phyloP scores from a whole-genome alignment of 2,888 invertebrate species.

The Tetragonula carbonaria region DNA sequence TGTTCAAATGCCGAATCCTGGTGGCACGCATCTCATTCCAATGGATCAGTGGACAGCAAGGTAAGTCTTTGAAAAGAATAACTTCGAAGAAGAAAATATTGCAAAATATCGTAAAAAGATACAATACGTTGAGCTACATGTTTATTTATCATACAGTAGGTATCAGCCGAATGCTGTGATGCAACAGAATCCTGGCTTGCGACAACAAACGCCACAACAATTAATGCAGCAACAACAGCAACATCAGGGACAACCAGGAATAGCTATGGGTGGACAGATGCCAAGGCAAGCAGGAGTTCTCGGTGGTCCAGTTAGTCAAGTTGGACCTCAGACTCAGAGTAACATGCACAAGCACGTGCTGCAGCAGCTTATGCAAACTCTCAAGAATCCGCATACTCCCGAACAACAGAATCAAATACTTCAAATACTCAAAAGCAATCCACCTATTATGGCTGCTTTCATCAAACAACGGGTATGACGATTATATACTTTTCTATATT shows the following conservation, averaged over 20 bases:
- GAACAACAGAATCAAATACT: slow-evolving; percentile 96
- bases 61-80: slow-evolving; percentile 58
- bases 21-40: slow-evolving; percentile 81
- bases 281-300: slow-evolving; percentile 79
- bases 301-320: slow-evolving; percentile 82
- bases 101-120: neutral
- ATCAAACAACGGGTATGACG: slow-evolving; percentile 90
- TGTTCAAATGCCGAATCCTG: slow-evolving; percentile 85
- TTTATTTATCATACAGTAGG: slow-evolving; percentile 66
- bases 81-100: neutral
- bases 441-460: slow-evolving; percentile 97
- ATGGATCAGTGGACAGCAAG: slow-evolving; percentile 84
- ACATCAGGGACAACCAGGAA: slow-evolving; percentile 81
- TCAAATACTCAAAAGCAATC: slow-evolving; percentile 96
- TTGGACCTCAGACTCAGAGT: slow-evolving; percentile 84
- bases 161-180: slow-evolving; percentile 82
- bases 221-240: slow-evolving; percentile 85
- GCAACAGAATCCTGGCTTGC: slow-evolving; percentile 83
- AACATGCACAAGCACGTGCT: slow-evolving; percentile 88
- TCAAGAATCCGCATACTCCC: slow-evolving; percentile 94
- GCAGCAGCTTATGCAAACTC: slow-evolving; percentile 92
- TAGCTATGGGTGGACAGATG: slow-evolving; percentile 81
- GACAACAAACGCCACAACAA: slow-evolving; percentile 84
- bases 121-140: neutral
- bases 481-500: slow-evolving; percentile 11